These are phyloP conservation scores for Tetheella fluctuosa DNA, from an alignment of 2,888 invertebrate genomes.

Conservation along the genomic window DNA sequence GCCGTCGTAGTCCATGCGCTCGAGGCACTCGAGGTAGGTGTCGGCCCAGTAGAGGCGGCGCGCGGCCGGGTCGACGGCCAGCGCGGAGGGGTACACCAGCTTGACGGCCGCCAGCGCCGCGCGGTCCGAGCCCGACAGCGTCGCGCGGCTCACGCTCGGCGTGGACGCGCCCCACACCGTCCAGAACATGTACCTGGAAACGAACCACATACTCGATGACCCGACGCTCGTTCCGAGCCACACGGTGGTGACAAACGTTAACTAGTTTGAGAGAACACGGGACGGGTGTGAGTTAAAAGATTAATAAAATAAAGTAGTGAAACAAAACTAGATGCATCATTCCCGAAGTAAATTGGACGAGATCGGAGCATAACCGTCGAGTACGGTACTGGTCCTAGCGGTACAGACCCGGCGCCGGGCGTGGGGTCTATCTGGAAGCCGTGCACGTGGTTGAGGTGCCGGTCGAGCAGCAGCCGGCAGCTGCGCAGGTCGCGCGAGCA, in stretches of 20 bases:
- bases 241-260: too few species aligned
- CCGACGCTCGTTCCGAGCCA: too few species aligned
- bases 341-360: too few species aligned
- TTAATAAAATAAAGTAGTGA: too few species aligned
- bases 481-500: constrained; percentile 85
- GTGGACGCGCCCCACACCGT: constrained; percentile 88
- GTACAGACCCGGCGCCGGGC: constrained; percentile 59
- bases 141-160: constrained; percentile 86
- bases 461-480: constrained; percentile 89
- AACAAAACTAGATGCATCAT: too few species aligned
- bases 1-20: constrained; percentile 91
- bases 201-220: background rate
- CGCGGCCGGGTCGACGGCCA: constrained; percentile 88
- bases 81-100: constrained; percentile 91
- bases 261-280: too few species aligned
- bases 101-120: constrained; percentile 85
- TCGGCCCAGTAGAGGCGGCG: constrained; percentile 92
- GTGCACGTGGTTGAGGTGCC: constrained; percentile 87
- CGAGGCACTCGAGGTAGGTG: constrained; percentile 90
- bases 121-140: constrained; percentile 86
- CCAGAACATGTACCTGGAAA: constrained; percentile 88
- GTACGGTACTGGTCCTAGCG: too few species aligned
- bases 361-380: too few species aligned
- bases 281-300: too few species aligned
- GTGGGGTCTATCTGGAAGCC: constrained; percentile 92